Evolutionary conservation across 2,113 vertebrate genomes (phyloP).

Genomic region (Psittacara wagleri): DNA sequence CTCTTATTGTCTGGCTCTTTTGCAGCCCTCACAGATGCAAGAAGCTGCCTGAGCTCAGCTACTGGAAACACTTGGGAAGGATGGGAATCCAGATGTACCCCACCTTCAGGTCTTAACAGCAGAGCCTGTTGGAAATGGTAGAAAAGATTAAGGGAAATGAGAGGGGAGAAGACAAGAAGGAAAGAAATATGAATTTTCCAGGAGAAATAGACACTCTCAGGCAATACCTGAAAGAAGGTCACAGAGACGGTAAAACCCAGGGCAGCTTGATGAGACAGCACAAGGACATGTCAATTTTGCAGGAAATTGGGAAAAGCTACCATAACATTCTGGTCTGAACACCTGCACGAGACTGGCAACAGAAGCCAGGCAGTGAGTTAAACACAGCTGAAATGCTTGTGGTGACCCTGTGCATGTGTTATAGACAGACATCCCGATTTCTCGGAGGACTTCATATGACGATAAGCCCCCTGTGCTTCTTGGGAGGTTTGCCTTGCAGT

Average conservation of each 20-base stretch:
- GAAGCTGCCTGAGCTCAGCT: neutral
- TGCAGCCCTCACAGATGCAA: neutral
- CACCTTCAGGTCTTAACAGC: neutral
- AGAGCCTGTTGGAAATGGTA: neutral
- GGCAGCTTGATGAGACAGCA: fast-evolving
- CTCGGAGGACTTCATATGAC: neutral
- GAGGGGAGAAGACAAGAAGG: neutral
- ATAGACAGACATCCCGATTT: neutral
- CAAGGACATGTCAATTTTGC: neutral
- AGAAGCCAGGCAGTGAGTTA: neutral
- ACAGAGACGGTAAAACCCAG: neutral
- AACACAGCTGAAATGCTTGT: neutral
- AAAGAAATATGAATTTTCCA: neutral
- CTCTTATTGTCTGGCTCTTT: neutral
- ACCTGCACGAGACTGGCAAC: neutral
- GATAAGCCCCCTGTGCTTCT: neutral
- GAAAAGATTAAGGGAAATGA: neutral
- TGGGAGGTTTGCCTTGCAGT: neutral
- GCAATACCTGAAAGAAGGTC: neutral
- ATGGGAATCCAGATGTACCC: neutral
- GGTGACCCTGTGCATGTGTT: neutral
- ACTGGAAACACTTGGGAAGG: neutral
- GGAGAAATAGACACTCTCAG: neutral
- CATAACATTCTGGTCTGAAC: neutral
- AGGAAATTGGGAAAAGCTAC: neutral